Percentiles rank a stretch among this genome's conserved stretches.
phyloP scores from a whole-genome alignment of 2,113 vertebrate genomes.

The Toxostoma redivivum region DNA sequence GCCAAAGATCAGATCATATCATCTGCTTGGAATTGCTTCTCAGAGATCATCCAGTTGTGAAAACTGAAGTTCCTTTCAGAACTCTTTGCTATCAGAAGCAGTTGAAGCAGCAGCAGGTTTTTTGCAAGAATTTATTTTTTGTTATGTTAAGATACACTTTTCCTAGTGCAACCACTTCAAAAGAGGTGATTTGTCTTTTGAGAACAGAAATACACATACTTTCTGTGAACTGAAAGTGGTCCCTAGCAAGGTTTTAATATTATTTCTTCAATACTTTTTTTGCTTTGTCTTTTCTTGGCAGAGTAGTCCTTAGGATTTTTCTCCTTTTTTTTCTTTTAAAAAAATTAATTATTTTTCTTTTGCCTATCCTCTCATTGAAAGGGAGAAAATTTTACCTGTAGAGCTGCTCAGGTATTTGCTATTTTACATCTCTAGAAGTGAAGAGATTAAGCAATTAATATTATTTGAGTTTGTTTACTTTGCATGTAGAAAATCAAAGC shows the following conservation, averaged over 20 bases:
- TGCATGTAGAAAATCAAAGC: background rate
- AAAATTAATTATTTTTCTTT: background rate
- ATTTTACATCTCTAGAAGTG: background rate
- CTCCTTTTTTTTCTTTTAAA: background rate
- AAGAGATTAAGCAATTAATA: background rate
- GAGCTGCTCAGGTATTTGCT: background rate
- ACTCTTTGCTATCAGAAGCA: background rate
- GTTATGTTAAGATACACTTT: background rate
- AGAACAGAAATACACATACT: background rate
- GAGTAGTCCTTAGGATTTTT: background rate
- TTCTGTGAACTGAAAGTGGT: background rate
- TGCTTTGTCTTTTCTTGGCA: background rate
- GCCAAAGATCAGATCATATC: constrained; percentile 53
- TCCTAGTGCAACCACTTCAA: background rate
- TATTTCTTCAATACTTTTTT: background rate
- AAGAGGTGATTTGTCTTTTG: background rate
- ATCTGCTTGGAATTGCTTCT: constrained; percentile 22
- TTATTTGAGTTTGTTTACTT: background rate
- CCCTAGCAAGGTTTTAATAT: background rate
- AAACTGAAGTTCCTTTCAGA: background rate
- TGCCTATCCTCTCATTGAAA: background rate
- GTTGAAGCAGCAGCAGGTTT: background rate
- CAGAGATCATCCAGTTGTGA: background rate
- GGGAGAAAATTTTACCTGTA: background rate
- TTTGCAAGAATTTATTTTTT: background rate